Evolutionary conservation across 2,888 invertebrate genomes (phyloP).

Genomic region (Sinelater perroti): DNA sequence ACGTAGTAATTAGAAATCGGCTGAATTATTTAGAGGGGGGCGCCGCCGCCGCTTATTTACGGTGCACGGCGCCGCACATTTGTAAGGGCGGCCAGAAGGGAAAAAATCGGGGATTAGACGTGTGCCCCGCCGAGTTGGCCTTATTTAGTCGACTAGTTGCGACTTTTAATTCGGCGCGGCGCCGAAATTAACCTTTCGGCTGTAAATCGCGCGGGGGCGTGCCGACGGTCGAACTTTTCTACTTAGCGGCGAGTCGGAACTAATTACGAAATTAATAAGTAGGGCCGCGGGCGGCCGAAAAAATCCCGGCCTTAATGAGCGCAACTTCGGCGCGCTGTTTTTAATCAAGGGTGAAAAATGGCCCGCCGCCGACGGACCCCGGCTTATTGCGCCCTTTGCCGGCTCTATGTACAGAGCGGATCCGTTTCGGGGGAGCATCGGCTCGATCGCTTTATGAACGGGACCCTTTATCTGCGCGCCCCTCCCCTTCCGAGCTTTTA

Average conservation of each 20-base stretch:
- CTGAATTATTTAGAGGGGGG: background rate
- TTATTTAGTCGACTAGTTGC: slow-evolving; percentile 32
- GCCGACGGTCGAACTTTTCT: slow-evolving; percentile 28
- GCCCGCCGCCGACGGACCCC: slow-evolving; percentile 44
- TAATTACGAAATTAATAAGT: slow-evolving; percentile 39
- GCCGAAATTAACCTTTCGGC: slow-evolving; percentile 26
- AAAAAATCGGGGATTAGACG: slow-evolving; percentile 11
- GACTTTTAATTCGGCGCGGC: slow-evolving; percentile 24
- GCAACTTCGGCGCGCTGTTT: slow-evolving; percentile 48
- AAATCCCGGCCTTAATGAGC: slow-evolving; percentile 43
- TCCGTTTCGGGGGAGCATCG: slow-evolving; percentile 39
- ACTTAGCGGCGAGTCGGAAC: slow-evolving; percentile 34
- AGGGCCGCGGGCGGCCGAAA: slow-evolving; percentile 17
- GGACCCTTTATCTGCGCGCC: slow-evolving; percentile 5
- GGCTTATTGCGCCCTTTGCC: slow-evolving; percentile 40
- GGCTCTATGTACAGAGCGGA: slow-evolving; percentile 53
- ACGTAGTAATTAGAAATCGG: background rate
- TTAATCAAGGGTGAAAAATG: slow-evolving; percentile 52
- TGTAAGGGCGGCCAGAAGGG: background rate
- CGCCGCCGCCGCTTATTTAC: background rate
- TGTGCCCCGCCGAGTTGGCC: slow-evolving; percentile 29
- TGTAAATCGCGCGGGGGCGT: slow-evolving; percentile 18
- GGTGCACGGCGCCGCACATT: background rate
- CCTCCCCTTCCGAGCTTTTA: slow-evolving; percentile 6
- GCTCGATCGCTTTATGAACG: slow-evolving; percentile 23